A percentile compares a stretch with the other conserved stretches of the same genome.
These are phyloP conservation scores for Drosophila sucinea DNA, from an alignment of 1,140 invertebrate species.

Conservation along the genomic window DNA sequence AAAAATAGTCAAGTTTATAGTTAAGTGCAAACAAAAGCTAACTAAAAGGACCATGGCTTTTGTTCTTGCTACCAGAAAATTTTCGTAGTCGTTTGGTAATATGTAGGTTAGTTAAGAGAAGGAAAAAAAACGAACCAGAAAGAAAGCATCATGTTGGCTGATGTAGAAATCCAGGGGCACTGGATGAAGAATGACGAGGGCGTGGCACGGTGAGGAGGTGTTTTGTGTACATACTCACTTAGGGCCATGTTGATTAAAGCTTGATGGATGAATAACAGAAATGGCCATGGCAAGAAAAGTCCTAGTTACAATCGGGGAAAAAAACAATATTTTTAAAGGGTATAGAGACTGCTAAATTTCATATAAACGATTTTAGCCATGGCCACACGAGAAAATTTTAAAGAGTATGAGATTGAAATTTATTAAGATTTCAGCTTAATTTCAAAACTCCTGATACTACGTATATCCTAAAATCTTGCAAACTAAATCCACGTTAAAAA, in stretches of 20 bases:
- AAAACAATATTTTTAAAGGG: constrained; percentile 18
- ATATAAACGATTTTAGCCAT: too few relatives aligned
- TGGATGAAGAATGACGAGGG: not conserved
- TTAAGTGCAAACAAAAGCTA: constrained; percentile 65
- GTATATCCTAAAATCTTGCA: too few relatives aligned
- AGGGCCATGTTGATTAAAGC: constrained; percentile 59
- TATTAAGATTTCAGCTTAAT: too few relatives aligned
- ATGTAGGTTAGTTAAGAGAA: constrained; percentile 42
- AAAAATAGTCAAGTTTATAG: constrained; percentile 38
- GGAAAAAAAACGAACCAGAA: not conserved
- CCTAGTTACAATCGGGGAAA: constrained; percentile 14
- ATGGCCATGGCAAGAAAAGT: constrained; percentile 47
- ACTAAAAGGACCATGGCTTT: constrained; percentile 54
- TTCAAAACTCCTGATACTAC: too few relatives aligned
- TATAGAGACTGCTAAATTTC: not conserved
- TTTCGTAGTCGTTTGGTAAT: constrained; percentile 39
- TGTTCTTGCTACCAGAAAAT: constrained; percentile 53
- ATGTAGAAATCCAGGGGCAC: not conserved
- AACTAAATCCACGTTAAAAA: too few relatives aligned
- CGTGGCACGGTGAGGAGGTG: not conserved
- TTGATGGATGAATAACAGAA: constrained; percentile 50
- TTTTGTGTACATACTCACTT: constrained; percentile 34
- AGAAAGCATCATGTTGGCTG: constrained; percentile 4
- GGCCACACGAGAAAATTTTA: too few relatives aligned
- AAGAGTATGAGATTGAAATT: too few relatives aligned